Conservation (phyloP, 2,888 invertebrate genomes). For the Dryobotodes eremita region DNA sequence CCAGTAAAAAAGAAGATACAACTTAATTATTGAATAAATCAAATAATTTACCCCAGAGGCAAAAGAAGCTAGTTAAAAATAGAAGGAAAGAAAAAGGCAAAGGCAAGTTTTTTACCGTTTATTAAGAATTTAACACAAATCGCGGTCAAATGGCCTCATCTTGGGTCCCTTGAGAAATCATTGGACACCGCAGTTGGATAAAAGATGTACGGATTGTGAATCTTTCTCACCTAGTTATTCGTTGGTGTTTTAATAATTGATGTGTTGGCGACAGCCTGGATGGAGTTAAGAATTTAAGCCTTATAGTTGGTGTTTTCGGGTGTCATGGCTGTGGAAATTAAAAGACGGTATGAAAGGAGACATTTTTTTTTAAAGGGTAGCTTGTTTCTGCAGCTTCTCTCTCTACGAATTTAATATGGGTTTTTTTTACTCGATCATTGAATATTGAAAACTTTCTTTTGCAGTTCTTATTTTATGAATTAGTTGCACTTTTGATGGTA, state of each 20-base stretch:
- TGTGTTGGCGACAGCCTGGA: conserved; percentile 42
- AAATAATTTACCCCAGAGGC: conserved; percentile 53
- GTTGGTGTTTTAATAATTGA: conserved; percentile 59
- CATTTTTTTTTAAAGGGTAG: too few relatives aligned
- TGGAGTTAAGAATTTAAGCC: conserved; percentile 36
- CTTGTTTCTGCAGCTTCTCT: too few relatives aligned
- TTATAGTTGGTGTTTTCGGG: conserved; percentile 5
- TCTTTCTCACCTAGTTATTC: conserved; percentile 63
- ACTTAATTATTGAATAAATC: conserved; percentile 61
- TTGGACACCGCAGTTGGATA: conserved; percentile 65
- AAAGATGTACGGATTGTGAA: conserved; percentile 68
- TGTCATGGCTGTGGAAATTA: not conserved
- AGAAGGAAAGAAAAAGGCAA: conserved; percentile 42
- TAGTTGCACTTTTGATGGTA: too few relatives aligned
- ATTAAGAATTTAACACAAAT: conserved; percentile 78
- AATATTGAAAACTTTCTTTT: too few relatives aligned
- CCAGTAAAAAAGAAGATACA: conserved; percentile 35
- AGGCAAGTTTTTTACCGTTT: conserved; percentile 69
- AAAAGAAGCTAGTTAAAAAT: conserved; percentile 55
- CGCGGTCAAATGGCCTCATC: conserved; percentile 71
- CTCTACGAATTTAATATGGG: too few relatives aligned
- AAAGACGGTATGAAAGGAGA: not conserved
- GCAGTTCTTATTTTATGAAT: too few relatives aligned
- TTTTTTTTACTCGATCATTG: too few relatives aligned
- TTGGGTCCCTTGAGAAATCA: conserved; percentile 75